phyloP scores from a whole-genome alignment of 1,140 invertebrate species.

The Saccostrea echinata region DNA sequence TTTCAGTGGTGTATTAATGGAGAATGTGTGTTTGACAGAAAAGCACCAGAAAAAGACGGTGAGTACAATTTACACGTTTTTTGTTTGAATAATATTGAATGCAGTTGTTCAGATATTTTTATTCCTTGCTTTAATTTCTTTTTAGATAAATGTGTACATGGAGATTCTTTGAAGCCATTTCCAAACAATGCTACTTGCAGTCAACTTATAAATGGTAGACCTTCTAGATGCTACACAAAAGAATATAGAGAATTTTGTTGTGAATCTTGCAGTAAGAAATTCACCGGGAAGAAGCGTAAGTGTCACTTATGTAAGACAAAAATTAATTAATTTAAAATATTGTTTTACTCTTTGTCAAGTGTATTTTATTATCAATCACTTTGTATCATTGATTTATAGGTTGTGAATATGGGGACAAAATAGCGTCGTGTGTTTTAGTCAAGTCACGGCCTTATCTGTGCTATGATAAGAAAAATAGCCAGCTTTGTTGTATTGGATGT shows the following conservation, averaged over 20 bases:
- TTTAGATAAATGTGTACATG: slow-evolving; percentile 55
- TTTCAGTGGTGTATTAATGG: slow-evolving; percentile 61
- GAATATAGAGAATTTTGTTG: slow-evolving; percentile 55
- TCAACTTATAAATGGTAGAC: slow-evolving; percentile 31
- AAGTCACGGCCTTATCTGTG: slow-evolving; percentile 38
- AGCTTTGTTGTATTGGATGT: slow-evolving; percentile 43
- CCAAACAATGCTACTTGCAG: slow-evolving; percentile 38
- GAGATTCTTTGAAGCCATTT: slow-evolving; percentile 47
- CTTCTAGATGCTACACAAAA: slow-evolving; percentile 44
- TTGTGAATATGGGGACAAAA: slow-evolving; percentile 56
- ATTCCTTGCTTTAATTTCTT: background rate
- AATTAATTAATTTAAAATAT: background rate
- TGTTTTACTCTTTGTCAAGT: background rate
- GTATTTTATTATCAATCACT: background rate
- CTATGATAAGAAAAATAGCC: slow-evolving; percentile 45
- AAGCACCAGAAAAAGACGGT: slow-evolving; percentile 55
- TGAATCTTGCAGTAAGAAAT: slow-evolving; percentile 45
- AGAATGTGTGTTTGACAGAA: slow-evolving; percentile 46
- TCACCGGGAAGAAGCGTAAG: slow-evolving; percentile 39
- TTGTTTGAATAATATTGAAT: background rate
- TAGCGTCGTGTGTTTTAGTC: slow-evolving; percentile 39
- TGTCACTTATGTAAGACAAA: no score
- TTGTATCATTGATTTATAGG: background rate
- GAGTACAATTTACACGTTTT: background rate
- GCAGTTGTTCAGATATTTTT: background rate